Conservation (phyloP, 2,113 vertebrate genomes). For the Miniopterus natalensis region DNA sequence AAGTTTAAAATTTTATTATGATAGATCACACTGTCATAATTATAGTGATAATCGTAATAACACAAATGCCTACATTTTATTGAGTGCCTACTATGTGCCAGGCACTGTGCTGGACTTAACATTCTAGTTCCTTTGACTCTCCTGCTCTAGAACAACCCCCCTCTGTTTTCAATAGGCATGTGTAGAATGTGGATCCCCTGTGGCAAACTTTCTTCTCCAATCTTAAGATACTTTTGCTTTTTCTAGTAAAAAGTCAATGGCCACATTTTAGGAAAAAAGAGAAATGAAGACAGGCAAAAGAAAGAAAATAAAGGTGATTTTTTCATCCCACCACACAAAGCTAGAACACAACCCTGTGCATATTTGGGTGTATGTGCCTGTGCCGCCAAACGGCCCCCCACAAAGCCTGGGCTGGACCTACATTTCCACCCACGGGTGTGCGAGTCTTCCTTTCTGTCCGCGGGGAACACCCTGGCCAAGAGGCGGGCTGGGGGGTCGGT, state of each 20-base stretch:
- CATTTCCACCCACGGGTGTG: neutral
- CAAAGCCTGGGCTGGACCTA: neutral
- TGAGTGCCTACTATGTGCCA: neutral
- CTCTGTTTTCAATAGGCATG: neutral
- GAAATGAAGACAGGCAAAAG: neutral
- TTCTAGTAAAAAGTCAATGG: neutral
- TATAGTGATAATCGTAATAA: neutral
- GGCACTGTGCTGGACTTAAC: neutral
- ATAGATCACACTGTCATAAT: neutral
- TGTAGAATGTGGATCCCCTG: rapidly evolving
- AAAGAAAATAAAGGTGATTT: neutral
- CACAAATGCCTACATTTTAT: neutral
- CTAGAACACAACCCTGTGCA: neutral
- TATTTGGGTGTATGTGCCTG: rapidly evolving
- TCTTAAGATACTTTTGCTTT: neutral
- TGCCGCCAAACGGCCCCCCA: neutral
- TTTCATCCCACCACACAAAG: neutral
- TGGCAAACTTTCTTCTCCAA: neutral
- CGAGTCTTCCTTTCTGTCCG: neutral
- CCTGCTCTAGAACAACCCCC: neutral
- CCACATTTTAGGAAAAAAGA: slow-evolving; percentile 27
- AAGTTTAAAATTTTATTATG: neutral
- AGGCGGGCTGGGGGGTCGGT: neutral
- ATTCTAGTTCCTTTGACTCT: neutral
- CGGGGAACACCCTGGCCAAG: neutral